phyloP scores from a whole-genome alignment of 2,113 vertebrate genomes.

The Sterrhoptilus dennistouni region DNA sequence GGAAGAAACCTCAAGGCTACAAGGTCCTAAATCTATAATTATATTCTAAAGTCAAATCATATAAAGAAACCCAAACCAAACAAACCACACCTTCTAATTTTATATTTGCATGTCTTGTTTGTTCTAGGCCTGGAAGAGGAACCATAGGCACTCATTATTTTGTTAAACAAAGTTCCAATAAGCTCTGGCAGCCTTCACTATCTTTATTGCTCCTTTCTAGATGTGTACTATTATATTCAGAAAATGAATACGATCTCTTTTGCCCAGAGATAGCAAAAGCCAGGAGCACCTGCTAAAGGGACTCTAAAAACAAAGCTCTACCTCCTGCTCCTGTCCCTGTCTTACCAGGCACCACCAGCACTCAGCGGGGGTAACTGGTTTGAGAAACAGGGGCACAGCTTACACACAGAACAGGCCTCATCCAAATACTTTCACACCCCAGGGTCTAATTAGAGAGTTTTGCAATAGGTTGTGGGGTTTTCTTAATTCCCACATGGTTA shows the following conservation, averaged over 20 bases:
- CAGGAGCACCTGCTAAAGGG: not conserved
- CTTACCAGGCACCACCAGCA: not conserved
- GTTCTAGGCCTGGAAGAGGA: not conserved
- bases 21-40: not conserved
- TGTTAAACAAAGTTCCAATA: not conserved
- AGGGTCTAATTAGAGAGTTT: not conserved
- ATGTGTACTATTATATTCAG: not conserved
- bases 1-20: not conserved
- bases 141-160: not conserved
- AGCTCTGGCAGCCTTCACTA: not conserved
- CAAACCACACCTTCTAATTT: not conserved
- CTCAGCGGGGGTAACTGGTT: not conserved
- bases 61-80: not conserved
- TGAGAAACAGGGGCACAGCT: not conserved
- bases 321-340: not conserved
- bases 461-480: not conserved
- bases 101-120: not conserved
- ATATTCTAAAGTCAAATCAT: not conserved
- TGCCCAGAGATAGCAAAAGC: not conserved
- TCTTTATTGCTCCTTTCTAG: not conserved
- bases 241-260: rapidly evolving
- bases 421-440: not conserved
- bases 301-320: not conserved
- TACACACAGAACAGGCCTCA: not conserved
- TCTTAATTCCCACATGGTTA: not conserved